Base-by-base conservation (phyloP, 2,113 vertebrate genomes). In the Orycteropus afer region DNA sequence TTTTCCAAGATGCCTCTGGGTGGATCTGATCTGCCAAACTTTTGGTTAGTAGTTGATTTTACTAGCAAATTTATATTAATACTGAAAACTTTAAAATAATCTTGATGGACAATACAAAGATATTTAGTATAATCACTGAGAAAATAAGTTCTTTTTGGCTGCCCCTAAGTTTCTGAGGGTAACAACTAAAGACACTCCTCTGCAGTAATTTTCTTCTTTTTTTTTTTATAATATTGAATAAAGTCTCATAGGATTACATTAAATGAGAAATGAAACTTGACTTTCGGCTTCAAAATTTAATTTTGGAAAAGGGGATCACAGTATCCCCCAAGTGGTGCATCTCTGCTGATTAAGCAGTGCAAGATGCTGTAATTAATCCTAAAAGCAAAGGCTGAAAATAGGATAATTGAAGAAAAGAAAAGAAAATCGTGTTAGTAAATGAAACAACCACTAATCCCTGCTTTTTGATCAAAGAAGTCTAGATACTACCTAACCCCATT, bases 391-490 rank as follows among this genome's bases (percentile, higher is more conserved):
- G 86, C 84, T 76, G 89, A 92, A 95, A 96, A 97, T 91, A 97
- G 97, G 96, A 97, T 94, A 95, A 96, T 95, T 94, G 89, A 89
- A 97, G 93, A 96, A 96, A 96, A 96, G 90, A 95, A 85, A 96
- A 94, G 96, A 97, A 97, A 97, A 98, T 97, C 97, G 93, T 97
- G 91, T 98, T 97, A 97, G 97, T 96, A 96, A 97, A 94, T 93
- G 93, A 91, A 89, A 86, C 87, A 84, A 84, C 80, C 95, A 47
- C 94, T 96, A 96, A 97, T 95, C 71, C n/a, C 86, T 78, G 77
- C 80, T 89, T 97, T 96, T 87, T 97, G 96, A 97, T 97, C 97
- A 97, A 97, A 97, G 96, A 83, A 20, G 77, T 97, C 97, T 96
- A 97, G 97, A 97, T 96, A 95, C 89, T 93, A 93, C 96, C 93